A percentile compares a stretch with the other conserved stretches of the same genome.
phyloP scores from a whole-genome alignment of 2,797 vertebrate species.

The Trachops cirrhosus region DNA sequence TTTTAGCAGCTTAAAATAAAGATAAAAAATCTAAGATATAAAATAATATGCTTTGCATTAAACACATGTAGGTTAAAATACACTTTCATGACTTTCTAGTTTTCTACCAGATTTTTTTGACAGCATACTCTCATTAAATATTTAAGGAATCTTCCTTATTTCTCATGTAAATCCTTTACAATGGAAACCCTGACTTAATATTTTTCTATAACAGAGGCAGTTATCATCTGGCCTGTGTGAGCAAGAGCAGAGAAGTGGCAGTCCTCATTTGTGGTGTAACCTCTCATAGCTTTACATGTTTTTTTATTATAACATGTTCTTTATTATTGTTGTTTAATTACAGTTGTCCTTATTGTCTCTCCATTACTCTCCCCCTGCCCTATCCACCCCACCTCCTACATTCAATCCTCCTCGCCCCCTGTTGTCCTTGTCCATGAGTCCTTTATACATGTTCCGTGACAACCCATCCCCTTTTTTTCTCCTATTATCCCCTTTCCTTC shows the following conservation, averaged over 20 bases:
- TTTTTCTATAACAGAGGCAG: background rate
- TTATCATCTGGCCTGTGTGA: background rate
- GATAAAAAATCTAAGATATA: background rate
- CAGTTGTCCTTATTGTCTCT: too few species aligned
- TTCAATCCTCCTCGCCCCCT: too few species aligned
- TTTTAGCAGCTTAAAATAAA: slow-evolving; percentile 37
- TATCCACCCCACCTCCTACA: too few species aligned
- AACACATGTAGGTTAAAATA: background rate
- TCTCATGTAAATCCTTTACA: background rate
- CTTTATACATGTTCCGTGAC: too few species aligned
- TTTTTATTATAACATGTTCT: background rate
- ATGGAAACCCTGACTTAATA: background rate
- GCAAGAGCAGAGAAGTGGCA: background rate
- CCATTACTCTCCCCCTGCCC: too few species aligned
- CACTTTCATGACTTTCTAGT: background rate
- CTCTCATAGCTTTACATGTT: background rate
- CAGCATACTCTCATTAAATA: background rate
- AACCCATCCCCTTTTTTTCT: too few species aligned
- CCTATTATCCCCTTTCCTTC: too few species aligned
- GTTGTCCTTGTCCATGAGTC: too few species aligned
- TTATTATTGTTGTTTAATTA: too few species aligned
- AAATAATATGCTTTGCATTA: background rate
- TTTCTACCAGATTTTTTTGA: background rate
- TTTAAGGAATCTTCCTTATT: background rate
- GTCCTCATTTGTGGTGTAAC: background rate